Base-by-base conservation (phyloP, 2,797 vertebrate species). In the Chelon auratus region DNA sequence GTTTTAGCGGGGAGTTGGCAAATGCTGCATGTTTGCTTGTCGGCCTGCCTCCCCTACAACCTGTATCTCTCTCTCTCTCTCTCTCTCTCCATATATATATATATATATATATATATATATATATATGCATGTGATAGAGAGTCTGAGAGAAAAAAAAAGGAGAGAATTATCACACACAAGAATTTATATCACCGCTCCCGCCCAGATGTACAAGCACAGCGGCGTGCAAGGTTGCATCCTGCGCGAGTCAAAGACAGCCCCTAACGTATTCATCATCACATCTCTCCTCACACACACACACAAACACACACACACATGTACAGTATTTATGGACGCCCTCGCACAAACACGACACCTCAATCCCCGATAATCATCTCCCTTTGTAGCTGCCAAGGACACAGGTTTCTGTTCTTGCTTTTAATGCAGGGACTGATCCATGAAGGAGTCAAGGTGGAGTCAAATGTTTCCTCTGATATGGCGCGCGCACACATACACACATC, bases 261-360 rank as follows among this genome's bases (percentile, higher is more conserved):
- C 56, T 77, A 83, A 90, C 67, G 77, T 86, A 87, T 89, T 87
- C 75, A 89, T 82, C 68, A 88, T 77, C 70, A 76, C 76, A 83
- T 77, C 75, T 70, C 71, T 78, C 60, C 50, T 30, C 4, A 24
- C 51, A 53, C 22, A 55, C 72, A 68, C 60, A 54, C 33, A 65
- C 60, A 54, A 26, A 63, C 11, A 24, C 51, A 52, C 20, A 55
- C 75, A 68, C 59, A 54, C 33, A 63, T 36, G 62, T 11, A 68
- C 13, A 53, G 56, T 56, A 60, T 69, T 69, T 54, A 75, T 48
- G 43, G 43, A 70, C 52, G 67, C 37, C 50, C 47, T 55, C 64
- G 42, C 62, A n/a, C 17, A 47, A 54, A 60, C 40, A 73, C 50
- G 52, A 45, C 60, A 67, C 43, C 56, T 37, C 15, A 40, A 77